Evolutionary conservation across 2,797 vertebrate species (phyloP), one percentile per base, ranked within the genome.

Genomic region (Heteromormyrus szaboi): DNA sequence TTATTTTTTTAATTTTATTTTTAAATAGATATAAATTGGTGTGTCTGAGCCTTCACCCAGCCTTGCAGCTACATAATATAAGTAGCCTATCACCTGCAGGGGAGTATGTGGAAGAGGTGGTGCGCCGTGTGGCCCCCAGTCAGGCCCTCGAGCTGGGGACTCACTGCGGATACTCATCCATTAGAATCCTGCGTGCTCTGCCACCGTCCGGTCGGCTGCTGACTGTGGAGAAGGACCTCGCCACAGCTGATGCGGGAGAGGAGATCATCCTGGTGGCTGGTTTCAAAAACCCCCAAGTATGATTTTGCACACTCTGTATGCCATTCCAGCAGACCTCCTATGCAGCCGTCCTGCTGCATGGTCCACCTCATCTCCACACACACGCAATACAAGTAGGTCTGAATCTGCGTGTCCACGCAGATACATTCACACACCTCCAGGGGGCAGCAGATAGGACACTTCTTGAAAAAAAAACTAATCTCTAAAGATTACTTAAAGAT

Each of bases 191-290:
- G 85, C 90, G 91, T 11, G 90, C 94, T 88, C 92, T 96, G 90
- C 93, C 94, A 53, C 89, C 93, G 50, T 89, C 83, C 88, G 93
- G 94, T 8, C 90, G 91, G 19, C 91, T 96, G 90, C 22, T 94
- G 88, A 92, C 95, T 0, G 94, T 96, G 90, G 95, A 96, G 93
- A 37, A 88, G 88, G 95, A 95, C 88, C 91, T 93, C 0, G 54
- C 90, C 44, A 91, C 92, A 14, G 95, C 95, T 2, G 95, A 92
- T 0, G 90, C 93, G 0, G 94, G 93, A 1, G 95, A 96, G 90
- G 95, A 96, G 88, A 91, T 96, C 91, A 93, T 96, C 1, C 89
- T 96, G 46, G 93, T 96, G 59, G 90, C 95, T 29, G 95, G 95
- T 0, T 95, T 96, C 89, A 95, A 95, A 92, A 90, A 93, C 90